Conservation (phyloP, 2,797 vertebrate species). For the Delichon dasypus region DNA sequence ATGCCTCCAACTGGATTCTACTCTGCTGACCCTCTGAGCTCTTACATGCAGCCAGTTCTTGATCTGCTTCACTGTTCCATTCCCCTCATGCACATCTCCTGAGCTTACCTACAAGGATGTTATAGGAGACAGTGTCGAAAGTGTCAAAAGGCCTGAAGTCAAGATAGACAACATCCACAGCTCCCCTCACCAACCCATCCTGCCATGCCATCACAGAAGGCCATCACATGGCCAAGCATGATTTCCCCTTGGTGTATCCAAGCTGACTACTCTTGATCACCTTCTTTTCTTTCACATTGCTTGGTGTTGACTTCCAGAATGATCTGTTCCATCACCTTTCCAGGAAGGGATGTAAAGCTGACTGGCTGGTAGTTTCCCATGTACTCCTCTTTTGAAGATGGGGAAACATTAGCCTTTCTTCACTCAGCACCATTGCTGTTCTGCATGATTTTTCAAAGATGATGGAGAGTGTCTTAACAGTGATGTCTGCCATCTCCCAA, state of each 20-base stretch:
- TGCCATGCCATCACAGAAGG: neutral
- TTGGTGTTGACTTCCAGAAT: neutral
- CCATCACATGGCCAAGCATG: neutral
- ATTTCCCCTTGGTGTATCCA: neutral
- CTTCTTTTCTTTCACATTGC: neutral
- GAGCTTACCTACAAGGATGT: neutral
- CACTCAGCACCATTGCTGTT: neutral
- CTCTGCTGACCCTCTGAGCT: neutral
- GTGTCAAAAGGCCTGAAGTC: neutral
- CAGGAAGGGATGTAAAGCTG: neutral
- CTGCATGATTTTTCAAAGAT: neutral
- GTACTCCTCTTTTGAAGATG: neutral
- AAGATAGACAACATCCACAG: neutral
- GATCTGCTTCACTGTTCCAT: neutral
- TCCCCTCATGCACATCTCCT: neutral
- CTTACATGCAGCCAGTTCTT: neutral
- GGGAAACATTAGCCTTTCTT: neutral
- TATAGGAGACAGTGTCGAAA: neutral
- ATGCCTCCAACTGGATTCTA: neutral
- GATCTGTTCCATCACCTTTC: neutral
- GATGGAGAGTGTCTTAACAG: neutral
- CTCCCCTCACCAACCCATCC: no score
- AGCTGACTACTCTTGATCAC: neutral
- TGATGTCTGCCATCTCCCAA: neutral
- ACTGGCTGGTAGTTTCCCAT: neutral